Conservation (phyloP, 1,140 invertebrate genomes). For the Berghia stephanieae region DNA sequence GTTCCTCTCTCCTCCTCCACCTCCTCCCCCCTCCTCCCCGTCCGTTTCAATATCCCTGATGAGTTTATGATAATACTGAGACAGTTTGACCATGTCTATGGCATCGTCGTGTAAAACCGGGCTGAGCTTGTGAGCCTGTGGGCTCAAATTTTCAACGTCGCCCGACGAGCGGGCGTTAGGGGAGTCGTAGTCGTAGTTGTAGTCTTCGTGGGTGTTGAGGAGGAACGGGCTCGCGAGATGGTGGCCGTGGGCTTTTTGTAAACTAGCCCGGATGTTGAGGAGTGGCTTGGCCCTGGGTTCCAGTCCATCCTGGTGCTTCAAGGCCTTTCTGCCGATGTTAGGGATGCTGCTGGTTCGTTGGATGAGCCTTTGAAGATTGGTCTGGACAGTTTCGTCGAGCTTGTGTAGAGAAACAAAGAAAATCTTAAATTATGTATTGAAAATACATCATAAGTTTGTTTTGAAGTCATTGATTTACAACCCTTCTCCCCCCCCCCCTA, state of each 20-base stretch:
- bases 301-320: conserved; percentile 34
- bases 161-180: not conserved
- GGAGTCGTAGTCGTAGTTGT: not conserved
- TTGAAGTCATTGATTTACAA: not conserved
- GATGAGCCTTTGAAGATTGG: conserved; percentile 49
- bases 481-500: not conserved
- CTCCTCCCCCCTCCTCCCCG: too few species aligned
- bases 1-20: too few species aligned
- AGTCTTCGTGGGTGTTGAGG: not conserved
- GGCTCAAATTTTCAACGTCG: not conserved
- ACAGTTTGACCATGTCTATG: conserved; percentile 47
- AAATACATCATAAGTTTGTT: not conserved
- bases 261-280: conserved; percentile 29
- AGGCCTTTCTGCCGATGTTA: conserved; percentile 48
- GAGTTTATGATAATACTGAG: conserved; percentile 44
- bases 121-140: conserved; percentile 37
- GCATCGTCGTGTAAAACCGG: conserved; percentile 41
- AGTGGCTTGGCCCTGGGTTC: conserved; percentile 41
- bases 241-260: conserved; percentile 9
- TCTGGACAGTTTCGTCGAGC: conserved; percentile 46
- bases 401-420: too few species aligned
- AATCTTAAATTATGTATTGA: too few species aligned
- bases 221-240: conserved; percentile 21
- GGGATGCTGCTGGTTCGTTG: conserved; percentile 51
- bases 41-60: not conserved